Evolutionary conservation across 92 coral and sea anemone species (phyloP).

Genomic region (Montipora capitata): DNA sequence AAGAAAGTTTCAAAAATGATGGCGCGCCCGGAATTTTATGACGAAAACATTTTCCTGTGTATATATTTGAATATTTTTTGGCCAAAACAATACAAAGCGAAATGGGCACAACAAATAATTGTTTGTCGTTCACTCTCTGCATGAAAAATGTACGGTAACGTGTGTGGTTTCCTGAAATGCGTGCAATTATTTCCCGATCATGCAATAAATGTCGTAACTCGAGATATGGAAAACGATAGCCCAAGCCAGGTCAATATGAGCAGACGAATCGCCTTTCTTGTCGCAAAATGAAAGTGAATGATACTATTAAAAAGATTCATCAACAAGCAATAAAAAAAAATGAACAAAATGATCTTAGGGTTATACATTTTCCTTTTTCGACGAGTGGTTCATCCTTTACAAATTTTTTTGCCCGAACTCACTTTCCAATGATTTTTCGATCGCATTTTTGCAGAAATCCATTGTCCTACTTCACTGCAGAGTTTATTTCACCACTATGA

Average conservation of each 20-base stretch:
- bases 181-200: conserved; percentile 54
- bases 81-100: conserved; percentile 8
- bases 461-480: conserved; percentile 6
- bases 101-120: not conserved
- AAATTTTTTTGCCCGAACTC: no score
- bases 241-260: conserved; percentile 2
- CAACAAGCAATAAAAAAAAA: not conserved
- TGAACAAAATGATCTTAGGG: not conserved
- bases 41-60: not conserved
- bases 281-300: not conserved
- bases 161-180: conserved; percentile 53
- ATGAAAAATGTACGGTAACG: not conserved
- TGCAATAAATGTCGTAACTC: conserved; percentile 50
- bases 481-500: conserved; percentile 1
- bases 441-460: conserved; percentile 6
- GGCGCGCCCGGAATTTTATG: no score
- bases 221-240: conserved; percentile 31
- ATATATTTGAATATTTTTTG: not conserved
- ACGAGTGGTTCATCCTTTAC: not conserved
- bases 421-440: not conserved
- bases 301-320: not conserved
- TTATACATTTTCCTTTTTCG: not conserved
- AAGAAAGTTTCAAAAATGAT: not conserved
- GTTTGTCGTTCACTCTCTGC: not conserved
- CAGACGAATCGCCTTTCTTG: not conserved